Evolutionary conservation across 2,113 vertebrate species (phyloP).

Genomic region (Cariama cristata): DNA sequence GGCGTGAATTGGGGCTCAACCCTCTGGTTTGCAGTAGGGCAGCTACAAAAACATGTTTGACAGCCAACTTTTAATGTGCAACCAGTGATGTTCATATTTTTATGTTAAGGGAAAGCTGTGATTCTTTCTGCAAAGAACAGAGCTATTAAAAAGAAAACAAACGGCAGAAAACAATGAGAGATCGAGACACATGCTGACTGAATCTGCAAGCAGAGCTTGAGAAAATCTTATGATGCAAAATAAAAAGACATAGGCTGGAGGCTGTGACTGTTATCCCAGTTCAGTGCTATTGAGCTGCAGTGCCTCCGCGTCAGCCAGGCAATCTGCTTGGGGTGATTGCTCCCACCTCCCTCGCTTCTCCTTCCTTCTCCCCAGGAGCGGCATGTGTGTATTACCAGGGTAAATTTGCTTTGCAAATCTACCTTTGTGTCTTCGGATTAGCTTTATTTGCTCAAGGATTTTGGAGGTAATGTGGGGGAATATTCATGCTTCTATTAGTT

Average conservation of each 20-base stretch:
- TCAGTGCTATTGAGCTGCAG: not conserved
- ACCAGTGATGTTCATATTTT: not conserved
- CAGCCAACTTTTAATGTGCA: not conserved
- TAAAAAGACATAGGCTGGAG: not conserved
- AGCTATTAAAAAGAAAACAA: not conserved
- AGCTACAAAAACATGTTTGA: not conserved
- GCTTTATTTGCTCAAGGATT: conserved; percentile 33
- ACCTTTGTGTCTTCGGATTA: not conserved
- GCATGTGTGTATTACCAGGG: not conserved
- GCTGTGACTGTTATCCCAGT: not conserved
- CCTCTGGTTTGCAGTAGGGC: not conserved
- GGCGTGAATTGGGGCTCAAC: not conserved
- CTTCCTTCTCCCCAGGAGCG: not conserved
- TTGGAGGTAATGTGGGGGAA: not conserved
- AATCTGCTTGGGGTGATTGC: not conserved
- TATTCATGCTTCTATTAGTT: not conserved
- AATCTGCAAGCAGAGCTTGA: not conserved
- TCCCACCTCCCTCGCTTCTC: not conserved
- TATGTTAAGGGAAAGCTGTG: not conserved
- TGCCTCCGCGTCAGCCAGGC: not conserved
- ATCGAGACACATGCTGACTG: not conserved
- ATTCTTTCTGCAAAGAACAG: not conserved
- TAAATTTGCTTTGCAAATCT: conserved; percentile 44
- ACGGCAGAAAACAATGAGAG: not conserved
- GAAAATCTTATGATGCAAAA: not conserved